Conservation (phyloP, 2,797 vertebrate species). For the Clarias laeviceps region DNA sequence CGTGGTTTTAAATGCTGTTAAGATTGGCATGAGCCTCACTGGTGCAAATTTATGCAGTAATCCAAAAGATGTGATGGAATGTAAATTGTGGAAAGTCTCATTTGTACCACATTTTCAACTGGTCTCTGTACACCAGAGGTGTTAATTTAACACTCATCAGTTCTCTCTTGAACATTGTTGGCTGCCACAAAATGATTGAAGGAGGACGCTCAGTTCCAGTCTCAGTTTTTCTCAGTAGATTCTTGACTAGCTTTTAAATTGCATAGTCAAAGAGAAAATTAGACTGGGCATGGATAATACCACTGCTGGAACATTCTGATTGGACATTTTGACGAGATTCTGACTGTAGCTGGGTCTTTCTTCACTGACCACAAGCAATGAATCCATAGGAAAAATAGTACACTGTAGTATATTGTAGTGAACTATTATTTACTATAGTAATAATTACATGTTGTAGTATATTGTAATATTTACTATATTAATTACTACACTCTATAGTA, state of each 20-base stretch:
- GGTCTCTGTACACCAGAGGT: conserved; percentile 9
- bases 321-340: background rate
- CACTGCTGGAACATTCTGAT: conserved; percentile 9
- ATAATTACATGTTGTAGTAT: too few relatives aligned
- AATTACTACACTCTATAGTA: too few relatives aligned
- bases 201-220: background rate
- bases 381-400: background rate
- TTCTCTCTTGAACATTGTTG: conserved; percentile 8
- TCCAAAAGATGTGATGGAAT: background rate
- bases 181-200: conserved; percentile 1
- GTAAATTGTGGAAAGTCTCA: conserved; percentile 21
- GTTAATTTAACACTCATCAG: conserved; percentile 15
- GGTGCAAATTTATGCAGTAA: conserved; percentile 12
- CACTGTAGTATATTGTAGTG: too few relatives aligned
- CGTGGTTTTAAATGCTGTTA: background rate
- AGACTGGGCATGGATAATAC: background rate
- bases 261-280: background rate
- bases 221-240: background rate
- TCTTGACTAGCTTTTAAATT: background rate
- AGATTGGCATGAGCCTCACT: background rate
- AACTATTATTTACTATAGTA: too few relatives aligned
- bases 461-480: too few relatives aligned
- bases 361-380: background rate
- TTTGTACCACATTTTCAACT: background rate
- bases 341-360: background rate